phyloP scores from a whole-genome alignment of 2,797 vertebrate species.

The Danio kyathit region DNA sequence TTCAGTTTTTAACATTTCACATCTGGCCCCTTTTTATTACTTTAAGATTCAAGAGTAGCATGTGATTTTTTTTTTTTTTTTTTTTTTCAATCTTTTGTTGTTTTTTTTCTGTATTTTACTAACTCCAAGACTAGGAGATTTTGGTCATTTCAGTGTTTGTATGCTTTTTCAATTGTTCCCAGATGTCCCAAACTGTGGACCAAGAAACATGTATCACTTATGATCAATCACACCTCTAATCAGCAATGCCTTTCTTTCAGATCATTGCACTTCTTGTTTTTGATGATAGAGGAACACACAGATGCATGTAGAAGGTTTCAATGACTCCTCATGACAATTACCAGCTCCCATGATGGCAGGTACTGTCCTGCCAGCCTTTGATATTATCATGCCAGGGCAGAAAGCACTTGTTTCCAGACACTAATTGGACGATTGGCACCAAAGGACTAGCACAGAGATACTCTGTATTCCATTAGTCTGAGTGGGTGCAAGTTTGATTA shows the following conservation, averaged over 20 bases:
- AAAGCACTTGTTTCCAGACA: constrained; percentile 60
- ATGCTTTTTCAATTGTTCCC: not conserved
- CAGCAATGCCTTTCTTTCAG: not conserved
- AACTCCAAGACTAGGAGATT: too few species aligned
- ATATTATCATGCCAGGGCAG: constrained; percentile 61
- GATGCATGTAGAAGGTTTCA: constrained; percentile 55
- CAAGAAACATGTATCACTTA: not conserved
- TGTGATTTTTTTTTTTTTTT: too few species aligned
- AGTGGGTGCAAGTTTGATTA: constrained; percentile 60
- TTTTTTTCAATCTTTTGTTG: too few species aligned
- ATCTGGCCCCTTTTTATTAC: too few species aligned
- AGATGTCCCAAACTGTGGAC: not conserved
- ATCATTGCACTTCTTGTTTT: constrained; percentile 34
- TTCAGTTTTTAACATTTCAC: too few species aligned
- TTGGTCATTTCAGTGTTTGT: too few species aligned
- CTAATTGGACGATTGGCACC: constrained; percentile 63
- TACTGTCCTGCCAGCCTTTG: constrained; percentile 69
- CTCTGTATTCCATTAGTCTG: constrained; percentile 55
- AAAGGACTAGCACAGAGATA: constrained; percentile 54
- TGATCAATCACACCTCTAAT: not conserved
- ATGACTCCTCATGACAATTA: constrained; percentile 62
- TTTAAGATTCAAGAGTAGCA: too few species aligned
- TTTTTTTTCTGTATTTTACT: too few species aligned
- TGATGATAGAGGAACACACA: constrained; percentile 30
- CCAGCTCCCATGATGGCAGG: constrained; percentile 51